These are phyloP conservation scores for Tetramorium parvispinum DNA, from an alignment of 1,140 invertebrate species.

Conservation along the genomic window DNA sequence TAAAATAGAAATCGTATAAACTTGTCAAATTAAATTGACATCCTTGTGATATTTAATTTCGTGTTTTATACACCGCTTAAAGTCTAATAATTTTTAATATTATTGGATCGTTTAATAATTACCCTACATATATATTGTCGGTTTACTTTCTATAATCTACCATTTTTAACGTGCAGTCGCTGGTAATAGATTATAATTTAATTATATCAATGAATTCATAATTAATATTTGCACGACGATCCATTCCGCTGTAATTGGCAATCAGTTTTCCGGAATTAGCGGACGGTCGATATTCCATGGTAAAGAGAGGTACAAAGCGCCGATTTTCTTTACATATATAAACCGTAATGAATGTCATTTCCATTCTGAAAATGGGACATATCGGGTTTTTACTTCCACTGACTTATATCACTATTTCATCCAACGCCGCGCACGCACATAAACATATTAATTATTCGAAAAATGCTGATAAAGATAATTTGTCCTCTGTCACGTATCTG, in stretches of 20 bases:
- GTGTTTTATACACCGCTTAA: neutral
- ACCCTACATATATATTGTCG: neutral
- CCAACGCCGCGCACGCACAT: neutral
- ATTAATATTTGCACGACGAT: constrained; percentile 55
- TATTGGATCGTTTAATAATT: constrained; percentile 9
- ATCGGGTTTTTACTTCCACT: constrained; percentile 37
- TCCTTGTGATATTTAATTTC: neutral
- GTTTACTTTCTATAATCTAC: constrained; percentile 13
- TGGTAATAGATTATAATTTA: constrained; percentile 54
- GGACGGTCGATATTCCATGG: constrained; percentile 27
- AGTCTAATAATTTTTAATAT: neutral
- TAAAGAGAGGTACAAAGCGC: constrained; percentile 35
- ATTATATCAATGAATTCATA: constrained; percentile 52
- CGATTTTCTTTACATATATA: constrained; percentile 45
- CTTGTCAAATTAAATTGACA: neutral
- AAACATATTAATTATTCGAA: constrained; percentile 50
- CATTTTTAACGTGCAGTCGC: constrained; percentile 13
- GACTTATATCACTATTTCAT: constrained; percentile 21
- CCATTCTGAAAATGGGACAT: constrained; percentile 31
- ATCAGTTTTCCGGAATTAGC: constrained; percentile 56
- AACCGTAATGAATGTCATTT: constrained; percentile 44
- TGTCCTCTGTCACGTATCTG: constrained; percentile 18
- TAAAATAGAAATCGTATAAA: neutral
- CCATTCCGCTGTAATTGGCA: constrained; percentile 48
- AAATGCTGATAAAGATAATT: constrained; percentile 19